A percentile compares a stretch with the other conserved stretches of the same genome.
These are phyloP conservation scores for Tenthredo distinguenda DNA, from an alignment of 2,888 invertebrate genomes.

Conservation along the genomic window DNA sequence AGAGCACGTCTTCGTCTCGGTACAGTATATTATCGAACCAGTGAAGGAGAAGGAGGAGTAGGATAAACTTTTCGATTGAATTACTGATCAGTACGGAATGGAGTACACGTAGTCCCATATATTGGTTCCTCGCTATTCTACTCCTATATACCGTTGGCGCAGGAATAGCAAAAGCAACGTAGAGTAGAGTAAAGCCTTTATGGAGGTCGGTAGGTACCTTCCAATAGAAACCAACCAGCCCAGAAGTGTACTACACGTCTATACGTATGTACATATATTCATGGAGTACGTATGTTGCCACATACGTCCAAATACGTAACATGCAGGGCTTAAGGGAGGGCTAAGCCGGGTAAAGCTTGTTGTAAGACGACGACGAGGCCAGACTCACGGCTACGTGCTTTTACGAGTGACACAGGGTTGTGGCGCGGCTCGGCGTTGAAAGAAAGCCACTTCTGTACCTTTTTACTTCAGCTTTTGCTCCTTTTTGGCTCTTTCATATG, in stretches of 20 bases:
- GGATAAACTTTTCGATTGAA: slow-evolving; percentile 36
- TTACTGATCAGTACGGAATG: neutral
- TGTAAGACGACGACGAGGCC: neutral
- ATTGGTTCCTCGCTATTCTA: neutral
- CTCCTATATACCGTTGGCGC: neutral
- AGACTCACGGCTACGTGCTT: neutral
- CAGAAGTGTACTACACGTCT: neutral
- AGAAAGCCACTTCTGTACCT: neutral
- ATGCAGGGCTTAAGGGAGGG: neutral
- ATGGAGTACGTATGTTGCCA: neutral
- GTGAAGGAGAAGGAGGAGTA: too few relatives aligned
- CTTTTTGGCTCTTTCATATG: neutral
- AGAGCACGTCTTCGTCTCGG: too few relatives aligned
- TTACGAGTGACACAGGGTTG: neutral
- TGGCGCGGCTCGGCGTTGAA: neutral
- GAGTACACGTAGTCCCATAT: neutral
- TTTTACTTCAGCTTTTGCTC: neutral
- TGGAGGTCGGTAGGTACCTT: neutral
- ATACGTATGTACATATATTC: too few relatives aligned
- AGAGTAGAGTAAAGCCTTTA: neutral
- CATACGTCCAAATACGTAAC: neutral
- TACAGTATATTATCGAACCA: too few relatives aligned
- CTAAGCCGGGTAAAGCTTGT: neutral
- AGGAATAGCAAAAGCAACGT: neutral
- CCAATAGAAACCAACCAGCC: neutral